Percentiles rank a stretch among this genome's conserved stretches.
These are phyloP conservation scores for Atherinosoma microstoma DNA, from an alignment of 2,797 vertebrate species.

Conservation along the genomic window DNA sequence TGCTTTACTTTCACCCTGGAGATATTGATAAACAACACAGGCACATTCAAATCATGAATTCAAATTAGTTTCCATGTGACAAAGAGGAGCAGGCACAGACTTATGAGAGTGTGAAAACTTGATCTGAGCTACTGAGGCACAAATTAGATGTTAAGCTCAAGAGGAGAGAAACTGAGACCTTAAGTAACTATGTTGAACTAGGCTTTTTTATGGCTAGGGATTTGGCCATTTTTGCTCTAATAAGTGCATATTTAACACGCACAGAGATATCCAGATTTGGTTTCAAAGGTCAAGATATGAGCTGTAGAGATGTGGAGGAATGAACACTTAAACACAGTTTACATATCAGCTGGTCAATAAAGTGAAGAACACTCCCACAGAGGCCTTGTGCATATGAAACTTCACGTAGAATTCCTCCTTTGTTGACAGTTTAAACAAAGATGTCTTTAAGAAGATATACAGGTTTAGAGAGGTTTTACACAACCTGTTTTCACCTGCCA, in stretches of 20 bases:
- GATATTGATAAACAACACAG: conserved; percentile 24
- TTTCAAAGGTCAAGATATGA: conserved; percentile 59
- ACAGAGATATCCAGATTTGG: conserved; percentile 35
- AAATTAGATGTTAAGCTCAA: conserved; percentile 5
- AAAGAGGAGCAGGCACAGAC: conserved; percentile 11
- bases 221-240: conserved; percentile 8
- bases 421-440: conserved; percentile 42
- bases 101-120: conserved; percentile 7
- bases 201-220: not conserved
- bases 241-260: conserved; percentile 16
- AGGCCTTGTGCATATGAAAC: not conserved
- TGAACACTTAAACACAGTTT: conserved; percentile 12
- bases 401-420: not conserved
- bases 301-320: conserved; percentile 20
- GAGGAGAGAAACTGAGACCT: not conserved
- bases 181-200: not conserved
- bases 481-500: conserved; percentile 1
- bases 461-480: conserved; percentile 13
- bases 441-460: not conserved
- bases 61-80: conserved; percentile 40
- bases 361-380: conserved; percentile 20
- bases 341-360: conserved; percentile 32
- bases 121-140: conserved; percentile 13
- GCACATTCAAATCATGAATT: conserved; percentile 49
- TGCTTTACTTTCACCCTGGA: conserved; percentile 30